Evolutionary conservation across 2,797 vertebrate species (phyloP).

Genomic region (Alauda arvensis): DNA sequence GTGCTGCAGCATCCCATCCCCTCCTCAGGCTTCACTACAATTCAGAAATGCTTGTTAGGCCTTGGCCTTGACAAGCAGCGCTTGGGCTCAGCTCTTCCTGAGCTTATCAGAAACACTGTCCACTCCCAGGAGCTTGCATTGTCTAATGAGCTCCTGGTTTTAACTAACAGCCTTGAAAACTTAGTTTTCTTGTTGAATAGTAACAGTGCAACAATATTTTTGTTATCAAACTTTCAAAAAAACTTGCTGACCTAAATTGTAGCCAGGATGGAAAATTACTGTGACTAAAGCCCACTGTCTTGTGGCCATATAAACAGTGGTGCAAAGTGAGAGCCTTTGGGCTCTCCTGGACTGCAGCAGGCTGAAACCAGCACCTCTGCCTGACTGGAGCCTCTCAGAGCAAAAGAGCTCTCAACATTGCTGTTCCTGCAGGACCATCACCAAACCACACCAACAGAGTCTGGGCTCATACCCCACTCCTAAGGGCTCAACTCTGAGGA

Average conservation of each 20-base stretch:
- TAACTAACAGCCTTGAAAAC: neutral
- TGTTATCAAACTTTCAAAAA: neutral
- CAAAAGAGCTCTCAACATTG: neutral
- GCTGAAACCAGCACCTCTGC: neutral
- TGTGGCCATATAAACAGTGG: accelerated
- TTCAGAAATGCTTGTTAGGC: neutral
- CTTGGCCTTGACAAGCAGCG: neutral
- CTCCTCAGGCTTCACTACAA: neutral
- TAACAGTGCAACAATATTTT: neutral
- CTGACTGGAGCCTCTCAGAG: neutral
- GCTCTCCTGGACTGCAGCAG: neutral
- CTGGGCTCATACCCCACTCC: neutral
- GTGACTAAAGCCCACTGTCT: neutral
- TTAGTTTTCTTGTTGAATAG: neutral
- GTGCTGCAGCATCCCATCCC: neutral
- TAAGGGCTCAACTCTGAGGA: neutral
- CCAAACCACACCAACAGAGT: neutral
- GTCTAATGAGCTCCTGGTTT: neutral
- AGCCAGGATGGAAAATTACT: neutral
- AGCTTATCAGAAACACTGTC: neutral
- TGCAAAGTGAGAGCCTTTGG: neutral
- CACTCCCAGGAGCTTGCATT: too few relatives aligned
- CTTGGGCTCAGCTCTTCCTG: neutral
- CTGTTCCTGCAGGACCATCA: neutral
- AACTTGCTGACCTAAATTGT: neutral